A percentile compares a stretch with the other conserved stretches of the same genome.
These are phyloP conservation scores for Lathamus discolor DNA, from an alignment of 2,113 vertebrate species.

Conservation along the genomic window DNA sequence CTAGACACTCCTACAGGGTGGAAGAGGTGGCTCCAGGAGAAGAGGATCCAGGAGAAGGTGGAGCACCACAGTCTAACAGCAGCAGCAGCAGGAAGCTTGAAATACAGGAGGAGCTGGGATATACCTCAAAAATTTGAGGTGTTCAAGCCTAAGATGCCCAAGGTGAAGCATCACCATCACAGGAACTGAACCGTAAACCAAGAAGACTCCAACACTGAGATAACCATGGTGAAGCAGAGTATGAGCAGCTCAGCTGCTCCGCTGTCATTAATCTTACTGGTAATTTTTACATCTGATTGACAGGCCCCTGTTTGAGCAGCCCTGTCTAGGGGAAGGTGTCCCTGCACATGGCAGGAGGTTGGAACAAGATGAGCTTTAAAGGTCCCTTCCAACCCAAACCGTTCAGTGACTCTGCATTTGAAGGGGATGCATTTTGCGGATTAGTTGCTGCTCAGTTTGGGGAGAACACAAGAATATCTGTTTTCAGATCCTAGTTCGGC, in stretches of 20 bases:
- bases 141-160: background rate
- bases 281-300: background rate
- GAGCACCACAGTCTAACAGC: background rate
- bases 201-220: background rate
- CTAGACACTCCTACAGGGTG: accelerated
- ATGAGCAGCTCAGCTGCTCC: background rate
- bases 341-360: background rate
- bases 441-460: background rate
- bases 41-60: background rate
- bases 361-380: background rate
- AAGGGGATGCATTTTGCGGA: background rate
- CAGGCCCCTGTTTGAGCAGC: background rate
- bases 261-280: background rate
- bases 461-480: background rate
- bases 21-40: background rate
- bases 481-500: too few relatives aligned
- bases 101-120: background rate
- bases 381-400: background rate
- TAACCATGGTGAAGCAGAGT: accelerated
- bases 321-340: background rate
- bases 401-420: background rate
- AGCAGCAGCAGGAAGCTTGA: background rate
- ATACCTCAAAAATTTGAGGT: background rate
- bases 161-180: accelerated
- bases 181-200: background rate